phyloP scores from a whole-genome alignment of 2,113 vertebrate species.

The Gnathonemus longibarbis region DNA sequence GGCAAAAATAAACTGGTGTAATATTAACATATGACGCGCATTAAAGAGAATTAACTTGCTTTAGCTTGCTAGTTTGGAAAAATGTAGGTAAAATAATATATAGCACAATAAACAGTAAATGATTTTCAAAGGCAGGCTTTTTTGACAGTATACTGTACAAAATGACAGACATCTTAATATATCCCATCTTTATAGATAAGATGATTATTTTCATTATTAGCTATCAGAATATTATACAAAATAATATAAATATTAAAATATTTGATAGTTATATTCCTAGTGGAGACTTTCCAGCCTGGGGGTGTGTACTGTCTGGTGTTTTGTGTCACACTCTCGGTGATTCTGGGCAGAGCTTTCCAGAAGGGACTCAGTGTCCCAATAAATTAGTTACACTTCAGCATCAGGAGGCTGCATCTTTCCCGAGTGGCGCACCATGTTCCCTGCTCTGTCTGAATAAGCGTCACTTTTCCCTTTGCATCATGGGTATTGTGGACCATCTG shows the following conservation, averaged over 20 bases:
- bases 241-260: neutral
- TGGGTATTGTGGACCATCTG: neutral
- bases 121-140: neutral
- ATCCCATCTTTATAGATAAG: neutral
- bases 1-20: neutral
- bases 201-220: neutral
- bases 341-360: neutral
- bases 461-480: neutral
- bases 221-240: neutral
- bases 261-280: neutral
- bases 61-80: neutral
- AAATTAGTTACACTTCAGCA: neutral
- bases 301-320: neutral
- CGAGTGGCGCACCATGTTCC: neutral
- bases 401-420: neutral
- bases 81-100: neutral
- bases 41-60: neutral
- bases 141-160: neutral
- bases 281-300: neutral
- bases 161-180: neutral
- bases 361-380: neutral
- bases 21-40: neutral
- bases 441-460: neutral
- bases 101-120: neutral
- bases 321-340: neutral